These are phyloP conservation scores for Ridgeia piscesae DNA, from an alignment of 1,140 invertebrate genomes.

Conservation along the genomic window DNA sequence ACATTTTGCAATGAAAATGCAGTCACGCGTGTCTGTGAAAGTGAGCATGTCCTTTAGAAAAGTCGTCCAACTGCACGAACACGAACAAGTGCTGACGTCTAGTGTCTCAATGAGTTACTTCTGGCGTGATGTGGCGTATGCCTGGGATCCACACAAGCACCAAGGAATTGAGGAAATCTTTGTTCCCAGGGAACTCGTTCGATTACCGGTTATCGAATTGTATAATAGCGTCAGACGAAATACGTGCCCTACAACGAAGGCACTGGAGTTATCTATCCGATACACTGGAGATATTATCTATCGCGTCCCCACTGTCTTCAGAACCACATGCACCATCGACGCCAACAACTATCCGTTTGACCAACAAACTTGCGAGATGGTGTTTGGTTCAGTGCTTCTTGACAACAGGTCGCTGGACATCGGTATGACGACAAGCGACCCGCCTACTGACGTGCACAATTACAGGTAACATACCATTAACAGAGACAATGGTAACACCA, in stretches of 20 bases:
- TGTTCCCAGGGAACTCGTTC: neutral
- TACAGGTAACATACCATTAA: neutral
- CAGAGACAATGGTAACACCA: neutral
- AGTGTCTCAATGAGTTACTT: neutral
- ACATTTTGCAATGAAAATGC: neutral
- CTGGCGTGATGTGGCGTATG: neutral
- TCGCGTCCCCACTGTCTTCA: neutral
- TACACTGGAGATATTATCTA: neutral
- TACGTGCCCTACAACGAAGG: neutral
- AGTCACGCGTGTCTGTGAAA: neutral
- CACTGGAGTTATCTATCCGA: neutral
- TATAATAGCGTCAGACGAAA: neutral
- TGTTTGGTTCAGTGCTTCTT: neutral
- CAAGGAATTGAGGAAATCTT: neutral
- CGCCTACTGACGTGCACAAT: neutral
- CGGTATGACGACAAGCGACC: neutral
- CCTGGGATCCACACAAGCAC: neutral
- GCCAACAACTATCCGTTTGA: neutral
- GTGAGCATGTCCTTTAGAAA: neutral
- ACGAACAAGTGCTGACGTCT: neutral
- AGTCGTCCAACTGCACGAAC: neutral
- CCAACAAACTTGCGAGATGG: neutral
- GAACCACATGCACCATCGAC: neutral
- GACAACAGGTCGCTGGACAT: neutral
- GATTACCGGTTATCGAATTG: neutral